phyloP scores from a whole-genome alignment of 2,113 vertebrate genomes.

The Scolopax mira region DNA sequence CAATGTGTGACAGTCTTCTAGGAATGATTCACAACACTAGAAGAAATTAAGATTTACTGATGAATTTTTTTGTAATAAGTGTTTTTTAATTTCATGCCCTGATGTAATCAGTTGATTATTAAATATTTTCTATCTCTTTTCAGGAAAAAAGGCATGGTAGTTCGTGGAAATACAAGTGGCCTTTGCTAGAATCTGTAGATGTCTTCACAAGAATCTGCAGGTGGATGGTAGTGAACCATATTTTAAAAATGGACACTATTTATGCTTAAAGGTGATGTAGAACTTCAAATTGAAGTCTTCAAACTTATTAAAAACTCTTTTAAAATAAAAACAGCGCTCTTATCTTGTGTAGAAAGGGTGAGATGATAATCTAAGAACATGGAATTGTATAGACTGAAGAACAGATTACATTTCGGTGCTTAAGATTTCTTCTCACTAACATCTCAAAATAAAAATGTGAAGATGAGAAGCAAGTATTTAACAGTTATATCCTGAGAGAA shows the following conservation, averaged over 20 bases:
- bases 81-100: neutral
- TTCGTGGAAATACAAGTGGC: neutral
- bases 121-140: neutral
- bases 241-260: neutral
- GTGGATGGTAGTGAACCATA: neutral
- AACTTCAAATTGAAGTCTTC: neutral
- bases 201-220: neutral
- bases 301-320: neutral
- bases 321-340: neutral
- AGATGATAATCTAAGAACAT: neutral
- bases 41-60: neutral
- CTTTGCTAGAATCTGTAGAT: neutral
- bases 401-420: neutral
- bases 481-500: neutral
- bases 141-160: neutral
- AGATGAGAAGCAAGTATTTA: neutral
- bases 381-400: neutral
- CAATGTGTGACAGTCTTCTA: neutral
- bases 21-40: neutral
- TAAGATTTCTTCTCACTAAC: neutral
- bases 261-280: constrained; percentile 8
- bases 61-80: neutral
- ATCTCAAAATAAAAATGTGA: neutral
- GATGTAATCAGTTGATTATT: neutral
- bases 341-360: neutral